Conservation (phyloP, 2,888 invertebrate species). For the Pollenia amentaria region DNA sequence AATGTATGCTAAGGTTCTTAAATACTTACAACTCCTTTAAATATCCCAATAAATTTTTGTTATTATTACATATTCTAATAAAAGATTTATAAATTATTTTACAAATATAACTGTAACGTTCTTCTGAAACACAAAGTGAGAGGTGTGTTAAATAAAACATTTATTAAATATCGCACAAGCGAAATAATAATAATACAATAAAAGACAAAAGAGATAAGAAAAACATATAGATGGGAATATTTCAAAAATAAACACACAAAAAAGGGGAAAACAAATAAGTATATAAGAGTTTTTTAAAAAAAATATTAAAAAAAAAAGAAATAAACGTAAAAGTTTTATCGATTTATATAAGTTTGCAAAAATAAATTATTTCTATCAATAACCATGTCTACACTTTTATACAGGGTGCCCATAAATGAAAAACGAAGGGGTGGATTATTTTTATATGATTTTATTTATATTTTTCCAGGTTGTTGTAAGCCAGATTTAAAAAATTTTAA, state of each 20-base stretch:
- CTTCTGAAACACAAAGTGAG: not conserved
- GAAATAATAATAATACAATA: constrained; percentile 55
- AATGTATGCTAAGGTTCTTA: too few relatives aligned
- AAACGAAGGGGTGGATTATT: not conserved
- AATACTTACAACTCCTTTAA: too few relatives aligned
- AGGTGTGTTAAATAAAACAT: not conserved
- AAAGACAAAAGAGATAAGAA: constrained; percentile 16
- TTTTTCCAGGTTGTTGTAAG: too few relatives aligned
- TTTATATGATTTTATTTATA: too few relatives aligned
- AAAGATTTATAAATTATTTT: too few relatives aligned
- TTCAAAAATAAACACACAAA: not conserved
- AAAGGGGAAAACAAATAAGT: not conserved
- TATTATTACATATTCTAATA: too few relatives aligned
- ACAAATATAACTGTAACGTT: not conserved
- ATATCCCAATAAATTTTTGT: too few relatives aligned
- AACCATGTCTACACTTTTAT: constrained; percentile 51
- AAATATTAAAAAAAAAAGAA: not conserved
- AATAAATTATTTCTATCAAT: constrained; percentile 53
- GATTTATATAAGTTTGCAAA: not conserved
- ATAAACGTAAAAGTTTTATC: not conserved
- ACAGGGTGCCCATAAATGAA: not conserved
- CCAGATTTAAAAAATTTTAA: too few relatives aligned
- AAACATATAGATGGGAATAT: not conserved
- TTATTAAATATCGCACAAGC: constrained; percentile 6
- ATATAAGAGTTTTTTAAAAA: not conserved